Percentiles rank a stretch among this genome's conserved stretches.
These are phyloP conservation scores for Tetramorium parvispinum DNA, from an alignment of 1,140 invertebrate species.

Conservation along the genomic window DNA sequence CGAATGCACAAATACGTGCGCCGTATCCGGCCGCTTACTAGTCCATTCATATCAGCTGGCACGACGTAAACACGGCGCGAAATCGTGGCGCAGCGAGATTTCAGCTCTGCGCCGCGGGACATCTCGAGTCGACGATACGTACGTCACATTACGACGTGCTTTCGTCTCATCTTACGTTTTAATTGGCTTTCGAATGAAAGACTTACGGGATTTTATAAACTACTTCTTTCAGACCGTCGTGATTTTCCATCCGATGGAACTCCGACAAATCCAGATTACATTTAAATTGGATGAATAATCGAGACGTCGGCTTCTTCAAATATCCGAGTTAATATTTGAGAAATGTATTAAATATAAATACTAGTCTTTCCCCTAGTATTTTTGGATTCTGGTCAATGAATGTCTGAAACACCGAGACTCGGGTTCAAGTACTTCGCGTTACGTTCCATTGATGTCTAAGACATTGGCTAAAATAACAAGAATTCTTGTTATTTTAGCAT, in stretches of 20 bases:
- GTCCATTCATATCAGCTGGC: slow-evolving; percentile 73
- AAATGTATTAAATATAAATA: slow-evolving; percentile 35
- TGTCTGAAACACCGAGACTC: background rate
- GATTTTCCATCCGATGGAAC: background rate
- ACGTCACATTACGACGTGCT: background rate
- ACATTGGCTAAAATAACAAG: slow-evolving; percentile 2
- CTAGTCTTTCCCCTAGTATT: background rate
- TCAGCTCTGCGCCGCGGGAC: background rate
- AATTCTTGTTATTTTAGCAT: background rate
- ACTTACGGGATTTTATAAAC: background rate
- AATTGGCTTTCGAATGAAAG: slow-evolving; percentile 11
- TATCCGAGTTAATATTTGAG: slow-evolving; percentile 21
- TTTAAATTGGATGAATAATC: slow-evolving; percentile 3
- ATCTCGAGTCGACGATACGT: slow-evolving; percentile 19
- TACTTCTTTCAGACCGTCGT: background rate
- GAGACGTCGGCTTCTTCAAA: slow-evolving; percentile 1
- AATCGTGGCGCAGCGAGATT: slow-evolving; percentile 41
- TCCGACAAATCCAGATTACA: slow-evolving; percentile 23
- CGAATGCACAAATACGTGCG: slow-evolving; percentile 74
- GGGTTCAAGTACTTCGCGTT: background rate
- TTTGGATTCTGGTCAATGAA: slow-evolving; percentile 18
- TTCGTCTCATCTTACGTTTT: background rate
- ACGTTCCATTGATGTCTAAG: slow-evolving; percentile 26
- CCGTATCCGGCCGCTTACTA: slow-evolving; percentile 29
- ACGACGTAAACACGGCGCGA: slow-evolving; percentile 62